These are phyloP conservation scores for Tetropium fuscum DNA, from an alignment of 2,888 invertebrate genomes.

Conservation along the genomic window DNA sequence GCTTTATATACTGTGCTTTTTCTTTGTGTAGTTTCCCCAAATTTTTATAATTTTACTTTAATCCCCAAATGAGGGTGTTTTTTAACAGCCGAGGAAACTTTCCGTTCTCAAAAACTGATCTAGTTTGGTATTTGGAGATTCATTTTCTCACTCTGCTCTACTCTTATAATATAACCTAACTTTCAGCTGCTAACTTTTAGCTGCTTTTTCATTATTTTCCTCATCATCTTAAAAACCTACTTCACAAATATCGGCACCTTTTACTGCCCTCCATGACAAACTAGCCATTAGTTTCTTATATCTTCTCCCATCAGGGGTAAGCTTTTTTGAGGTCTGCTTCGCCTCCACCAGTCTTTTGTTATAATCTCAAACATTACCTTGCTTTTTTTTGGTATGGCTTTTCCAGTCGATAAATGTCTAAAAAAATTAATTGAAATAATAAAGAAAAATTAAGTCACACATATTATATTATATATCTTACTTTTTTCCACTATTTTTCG, in stretches of 20 bases:
- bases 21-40: too few relatives aligned
- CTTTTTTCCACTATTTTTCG: background rate
- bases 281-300: background rate
- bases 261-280: constrained; percentile 1
- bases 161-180: too few relatives aligned
- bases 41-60: too few relatives aligned
- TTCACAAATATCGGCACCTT: background rate
- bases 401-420: constrained; percentile 8
- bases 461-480: background rate
- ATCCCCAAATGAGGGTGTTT: too few relatives aligned
- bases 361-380: constrained; percentile 3
- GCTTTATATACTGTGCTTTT: too few relatives aligned
- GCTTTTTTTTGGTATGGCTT: constrained; percentile 8
- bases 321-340: background rate
- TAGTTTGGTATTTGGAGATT: too few relatives aligned
- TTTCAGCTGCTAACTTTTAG: too few relatives aligned
- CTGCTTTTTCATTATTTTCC: too few relatives aligned
- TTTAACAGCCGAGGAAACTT: too few relatives aligned
- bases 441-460: background rate
- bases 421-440: background rate
- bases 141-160: too few relatives aligned
- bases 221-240: background rate
- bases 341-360: constrained; percentile 3
- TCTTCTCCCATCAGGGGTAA: background rate
- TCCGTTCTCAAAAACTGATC: too few relatives aligned